phyloP scores from a whole-genome alignment of 2,113 vertebrate species.

The Aythya baeri region DNA sequence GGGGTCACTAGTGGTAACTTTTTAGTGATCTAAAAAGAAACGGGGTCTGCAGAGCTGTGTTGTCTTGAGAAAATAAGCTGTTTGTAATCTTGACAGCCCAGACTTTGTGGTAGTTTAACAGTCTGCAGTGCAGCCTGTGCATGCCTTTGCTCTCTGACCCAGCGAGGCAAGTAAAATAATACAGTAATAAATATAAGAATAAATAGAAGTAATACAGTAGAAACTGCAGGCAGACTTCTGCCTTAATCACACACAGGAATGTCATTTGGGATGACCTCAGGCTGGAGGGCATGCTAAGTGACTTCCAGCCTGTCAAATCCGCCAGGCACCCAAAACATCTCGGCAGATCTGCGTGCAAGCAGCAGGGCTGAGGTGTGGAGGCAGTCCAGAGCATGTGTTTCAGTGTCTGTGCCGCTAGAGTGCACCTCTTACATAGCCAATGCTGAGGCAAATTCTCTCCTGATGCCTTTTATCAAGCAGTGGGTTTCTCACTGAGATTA shows the following conservation, averaged over 20 bases:
- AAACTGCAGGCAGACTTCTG: accelerated
- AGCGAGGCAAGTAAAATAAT: not conserved
- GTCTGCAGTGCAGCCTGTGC: accelerated
- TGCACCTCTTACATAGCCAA: conserved; percentile 39
- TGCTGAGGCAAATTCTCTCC: not conserved
- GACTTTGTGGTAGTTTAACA: not conserved
- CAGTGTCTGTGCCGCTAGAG: conserved; percentile 43
- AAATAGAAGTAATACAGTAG: accelerated
- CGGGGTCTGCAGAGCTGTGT: not conserved
- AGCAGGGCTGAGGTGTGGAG: too few relatives aligned
- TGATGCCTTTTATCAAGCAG: not conserved
- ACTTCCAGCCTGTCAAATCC: not conserved
- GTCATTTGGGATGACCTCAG: too few relatives aligned
- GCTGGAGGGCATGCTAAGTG: not conserved
- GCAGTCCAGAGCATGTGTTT: not conserved
- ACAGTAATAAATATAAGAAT: too few relatives aligned
- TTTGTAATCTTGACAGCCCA: not conserved
- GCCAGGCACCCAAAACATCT: not conserved
- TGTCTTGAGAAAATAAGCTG: not conserved
- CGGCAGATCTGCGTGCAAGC: not conserved
- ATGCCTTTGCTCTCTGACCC: not conserved
- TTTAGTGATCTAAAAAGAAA: not conserved
- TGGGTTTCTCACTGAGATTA: not conserved
- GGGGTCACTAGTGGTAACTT: not conserved
- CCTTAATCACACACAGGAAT: accelerated